Evolutionary conservation across 35 echinoderm and acorn worm genomes (phyloP).

Genomic region (Apostichopus californicus): DNA sequence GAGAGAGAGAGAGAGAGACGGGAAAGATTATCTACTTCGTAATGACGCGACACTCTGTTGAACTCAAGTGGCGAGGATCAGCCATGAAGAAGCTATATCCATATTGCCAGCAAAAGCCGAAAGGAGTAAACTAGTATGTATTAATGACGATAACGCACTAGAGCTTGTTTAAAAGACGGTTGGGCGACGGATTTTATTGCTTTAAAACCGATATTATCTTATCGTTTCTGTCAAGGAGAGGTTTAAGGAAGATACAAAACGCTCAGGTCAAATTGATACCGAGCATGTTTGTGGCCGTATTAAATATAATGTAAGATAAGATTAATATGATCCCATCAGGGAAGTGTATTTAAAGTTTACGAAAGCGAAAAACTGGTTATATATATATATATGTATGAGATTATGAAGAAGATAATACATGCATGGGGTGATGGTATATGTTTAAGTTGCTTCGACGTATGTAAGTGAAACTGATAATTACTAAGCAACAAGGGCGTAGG

Average conservation of each 20-base stretch:
- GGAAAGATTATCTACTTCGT: not conserved
- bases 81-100: not conserved
- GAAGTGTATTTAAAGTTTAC: not conserved
- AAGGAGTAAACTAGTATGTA: not conserved
- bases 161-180: not conserved
- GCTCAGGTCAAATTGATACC: too few relatives aligned
- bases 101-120: not conserved
- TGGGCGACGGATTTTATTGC: not conserved
- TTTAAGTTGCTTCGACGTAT: too few relatives aligned
- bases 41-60: not conserved
- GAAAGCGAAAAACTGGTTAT: too few relatives aligned
- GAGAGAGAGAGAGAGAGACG: not conserved
- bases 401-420: too few relatives aligned
- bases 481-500: too few relatives aligned
- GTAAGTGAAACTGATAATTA: too few relatives aligned
- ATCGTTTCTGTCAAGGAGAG: not conserved
- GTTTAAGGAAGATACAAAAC: not conserved
- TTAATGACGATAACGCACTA: not conserved
- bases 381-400: too few relatives aligned
- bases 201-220: not conserved
- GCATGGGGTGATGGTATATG: too few relatives aligned
- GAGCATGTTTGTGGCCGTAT: too few relatives aligned
- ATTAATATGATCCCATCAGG: not conserved
- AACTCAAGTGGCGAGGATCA: conserved; percentile 13
- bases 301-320: not conserved